phyloP scores from a whole-genome alignment of 2,797 vertebrate genomes.

The Hapalemur alaotrensis region DNA sequence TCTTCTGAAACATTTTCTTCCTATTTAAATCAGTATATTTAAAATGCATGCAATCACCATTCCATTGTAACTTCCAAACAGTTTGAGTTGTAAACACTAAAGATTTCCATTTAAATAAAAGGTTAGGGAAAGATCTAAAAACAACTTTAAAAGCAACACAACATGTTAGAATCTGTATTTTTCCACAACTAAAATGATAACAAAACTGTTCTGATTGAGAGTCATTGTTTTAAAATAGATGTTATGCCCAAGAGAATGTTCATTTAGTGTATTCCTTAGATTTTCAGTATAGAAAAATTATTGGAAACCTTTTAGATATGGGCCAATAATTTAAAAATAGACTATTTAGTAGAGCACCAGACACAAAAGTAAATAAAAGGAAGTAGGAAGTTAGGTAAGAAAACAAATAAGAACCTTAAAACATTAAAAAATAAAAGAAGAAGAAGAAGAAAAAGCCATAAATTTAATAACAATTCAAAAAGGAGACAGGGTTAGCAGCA shows the following conservation, averaged over 20 bases:
- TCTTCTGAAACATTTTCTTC: background rate
- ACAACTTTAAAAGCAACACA: background rate
- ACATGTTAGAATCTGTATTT: background rate
- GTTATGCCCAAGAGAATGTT: background rate
- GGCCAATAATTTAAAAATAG: background rate
- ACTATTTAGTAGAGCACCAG: background rate
- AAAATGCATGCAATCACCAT: conserved; percentile 1
- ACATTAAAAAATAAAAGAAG: background rate
- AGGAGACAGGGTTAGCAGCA: background rate
- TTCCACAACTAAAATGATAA: background rate
- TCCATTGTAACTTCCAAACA: conserved; percentile 6
- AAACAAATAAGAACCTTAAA: background rate
- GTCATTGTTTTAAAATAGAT: background rate
- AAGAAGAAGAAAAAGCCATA: background rate
- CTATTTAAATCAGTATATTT: conserved; percentile 16
- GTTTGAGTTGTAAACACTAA: background rate
- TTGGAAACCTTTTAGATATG: background rate
- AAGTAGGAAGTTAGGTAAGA: background rate
- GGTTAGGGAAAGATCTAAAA: background rate
- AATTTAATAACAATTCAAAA: background rate
- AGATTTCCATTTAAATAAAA: conserved; percentile 30
- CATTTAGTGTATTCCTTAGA: background rate
- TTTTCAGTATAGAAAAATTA: background rate
- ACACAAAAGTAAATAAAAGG: background rate
- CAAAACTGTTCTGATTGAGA: background rate